Conservation (phyloP, 2,113 vertebrate genomes). For the Irena cyanogastra region DNA sequence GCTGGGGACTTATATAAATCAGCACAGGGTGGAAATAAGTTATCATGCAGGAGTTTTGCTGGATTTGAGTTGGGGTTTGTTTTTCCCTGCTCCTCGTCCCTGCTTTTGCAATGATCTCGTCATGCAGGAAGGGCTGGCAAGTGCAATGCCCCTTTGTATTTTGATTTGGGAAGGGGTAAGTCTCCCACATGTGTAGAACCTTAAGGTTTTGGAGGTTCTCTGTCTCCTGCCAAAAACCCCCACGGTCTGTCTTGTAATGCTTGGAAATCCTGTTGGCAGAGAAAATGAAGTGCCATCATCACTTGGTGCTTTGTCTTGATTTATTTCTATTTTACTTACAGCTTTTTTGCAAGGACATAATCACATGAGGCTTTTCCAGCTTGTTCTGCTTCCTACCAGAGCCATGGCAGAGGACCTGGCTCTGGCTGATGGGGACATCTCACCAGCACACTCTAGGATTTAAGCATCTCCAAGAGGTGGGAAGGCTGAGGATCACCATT, state of each 20-base stretch:
- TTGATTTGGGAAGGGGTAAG: background rate
- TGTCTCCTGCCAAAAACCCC: background rate
- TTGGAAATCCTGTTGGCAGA: background rate
- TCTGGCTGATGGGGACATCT: background rate
- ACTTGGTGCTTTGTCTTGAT: background rate
- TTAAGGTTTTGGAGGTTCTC: background rate
- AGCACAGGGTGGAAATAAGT: background rate
- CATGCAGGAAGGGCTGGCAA: background rate
- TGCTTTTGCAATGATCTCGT: background rate
- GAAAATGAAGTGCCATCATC: background rate
- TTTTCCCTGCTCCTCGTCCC: accelerated
- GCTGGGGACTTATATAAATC: accelerated
- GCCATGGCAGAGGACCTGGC: background rate
- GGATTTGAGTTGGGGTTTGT: background rate
- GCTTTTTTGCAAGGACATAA: background rate
- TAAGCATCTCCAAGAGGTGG: background rate
- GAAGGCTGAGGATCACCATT: background rate
- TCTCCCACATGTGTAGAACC: accelerated
- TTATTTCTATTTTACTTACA: background rate
- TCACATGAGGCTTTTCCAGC: background rate
- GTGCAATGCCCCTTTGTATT: background rate
- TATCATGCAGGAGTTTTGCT: background rate
- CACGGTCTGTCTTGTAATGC: background rate
- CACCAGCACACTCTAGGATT: background rate
- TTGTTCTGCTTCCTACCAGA: background rate